phyloP scores from a whole-genome alignment of 2,888 invertebrate genomes.

The Andrena camellia region DNA sequence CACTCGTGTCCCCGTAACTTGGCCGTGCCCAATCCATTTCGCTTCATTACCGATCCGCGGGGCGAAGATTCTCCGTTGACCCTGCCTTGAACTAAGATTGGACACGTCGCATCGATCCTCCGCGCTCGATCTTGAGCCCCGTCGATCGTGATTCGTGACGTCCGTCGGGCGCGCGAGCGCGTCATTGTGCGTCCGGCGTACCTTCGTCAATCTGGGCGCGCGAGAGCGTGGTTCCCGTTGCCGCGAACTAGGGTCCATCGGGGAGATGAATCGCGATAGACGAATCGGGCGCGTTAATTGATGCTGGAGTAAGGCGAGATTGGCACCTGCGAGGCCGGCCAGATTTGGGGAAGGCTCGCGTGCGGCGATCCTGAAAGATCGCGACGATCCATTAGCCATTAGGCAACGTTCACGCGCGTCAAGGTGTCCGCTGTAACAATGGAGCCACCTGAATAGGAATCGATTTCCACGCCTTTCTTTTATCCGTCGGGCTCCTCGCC shows the following conservation, averaged over 20 bases:
- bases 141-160: conserved; percentile 64
- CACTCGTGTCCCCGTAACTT: conserved; percentile 31
- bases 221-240: conserved; percentile 8
- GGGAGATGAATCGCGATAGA: conserved; percentile 19
- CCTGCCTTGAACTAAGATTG: conserved; percentile 73
- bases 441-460: conserved; percentile 69
- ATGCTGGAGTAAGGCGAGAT: conserved; percentile 25
- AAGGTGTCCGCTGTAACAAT: conserved; percentile 75
- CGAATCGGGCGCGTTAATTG: conserved; percentile 58
- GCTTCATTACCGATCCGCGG: conserved; percentile 70
- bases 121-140: conserved; percentile 42
- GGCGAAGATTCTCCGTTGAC: conserved; percentile 65
- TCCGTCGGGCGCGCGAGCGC: conserved; percentile 57
- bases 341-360: conserved; percentile 38
- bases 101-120: conserved; percentile 67
- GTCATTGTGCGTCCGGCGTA: conserved; percentile 47
- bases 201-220: conserved; percentile 61
- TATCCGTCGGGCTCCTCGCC: conserved; percentile 45
- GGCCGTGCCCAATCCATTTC: conserved; percentile 70
- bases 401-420: conserved; percentile 76
- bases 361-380: conserved; percentile 50
- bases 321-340: conserved; percentile 51
- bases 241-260: not conserved
- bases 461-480: conserved; percentile 73
- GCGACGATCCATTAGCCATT: conserved; percentile 79